phyloP scores from a whole-genome alignment of 2,888 invertebrate genomes.

The Tinea semifulvella region DNA sequence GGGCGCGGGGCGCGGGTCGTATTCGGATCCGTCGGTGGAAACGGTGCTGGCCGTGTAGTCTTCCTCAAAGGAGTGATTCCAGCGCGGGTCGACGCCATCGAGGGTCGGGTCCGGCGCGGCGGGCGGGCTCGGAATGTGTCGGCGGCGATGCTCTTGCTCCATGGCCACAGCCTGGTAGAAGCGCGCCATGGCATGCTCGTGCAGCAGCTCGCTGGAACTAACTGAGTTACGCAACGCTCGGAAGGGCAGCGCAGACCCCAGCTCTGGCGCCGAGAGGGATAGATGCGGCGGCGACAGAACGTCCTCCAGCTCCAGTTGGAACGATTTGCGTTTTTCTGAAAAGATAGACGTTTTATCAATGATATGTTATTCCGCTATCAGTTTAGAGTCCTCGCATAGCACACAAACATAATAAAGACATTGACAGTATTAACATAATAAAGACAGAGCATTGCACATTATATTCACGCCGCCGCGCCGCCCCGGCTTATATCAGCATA shows the following conservation, averaged over 20 bases:
- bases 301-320: conserved; percentile 72
- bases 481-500: too few relatives aligned
- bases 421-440: too few relatives aligned
- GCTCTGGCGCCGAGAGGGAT: conserved; percentile 83
- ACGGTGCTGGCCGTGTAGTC: conserved; percentile 73
- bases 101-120: conserved; percentile 19
- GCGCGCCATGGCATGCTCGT: conserved; percentile 83
- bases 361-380: too few relatives aligned
- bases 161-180: conserved; percentile 81
- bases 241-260: conserved; percentile 65
- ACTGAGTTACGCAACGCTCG: conserved; percentile 76
- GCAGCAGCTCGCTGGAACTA: conserved; percentile 84
- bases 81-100: conserved; percentile 46
- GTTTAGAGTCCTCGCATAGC: too few relatives aligned
- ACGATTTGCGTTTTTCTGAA: conserved; percentile 64
- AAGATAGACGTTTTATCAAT: too few relatives aligned
- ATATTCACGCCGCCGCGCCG: too few relatives aligned
- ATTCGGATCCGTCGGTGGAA: conserved; percentile 55
- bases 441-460: too few relatives aligned
- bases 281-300: conserved; percentile 79
- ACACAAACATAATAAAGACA: too few relatives aligned
- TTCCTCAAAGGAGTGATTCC: conserved; percentile 62
- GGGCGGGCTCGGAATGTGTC: conserved; percentile 2
- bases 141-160: conserved; percentile 69
- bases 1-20: conserved; percentile 32